Percentiles rank a stretch among this genome's conserved stretches.
These are phyloP conservation scores for Augochlora pura DNA, from an alignment of 1,140 invertebrate species.

Conservation along the genomic window DNA sequence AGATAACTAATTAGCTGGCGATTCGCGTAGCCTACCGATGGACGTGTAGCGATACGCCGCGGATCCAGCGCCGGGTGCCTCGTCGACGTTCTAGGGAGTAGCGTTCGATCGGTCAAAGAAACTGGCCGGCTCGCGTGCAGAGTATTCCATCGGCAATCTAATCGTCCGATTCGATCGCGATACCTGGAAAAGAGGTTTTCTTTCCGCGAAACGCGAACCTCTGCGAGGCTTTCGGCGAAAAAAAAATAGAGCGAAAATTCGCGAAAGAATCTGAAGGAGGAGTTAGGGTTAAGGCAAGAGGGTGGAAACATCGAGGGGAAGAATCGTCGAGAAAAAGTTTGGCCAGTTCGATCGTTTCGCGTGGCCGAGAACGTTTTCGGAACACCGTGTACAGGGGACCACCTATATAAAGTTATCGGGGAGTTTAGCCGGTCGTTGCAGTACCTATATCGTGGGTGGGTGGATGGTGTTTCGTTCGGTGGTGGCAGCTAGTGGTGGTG, in stretches of 20 bases:
- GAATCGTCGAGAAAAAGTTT: not conserved
- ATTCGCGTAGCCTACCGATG: not conserved
- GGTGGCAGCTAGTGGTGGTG: conserved; percentile 48
- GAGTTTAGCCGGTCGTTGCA: conserved; percentile 70
- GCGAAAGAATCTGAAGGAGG: too few species aligned
- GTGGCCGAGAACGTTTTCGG: not conserved
- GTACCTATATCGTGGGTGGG: conserved; percentile 73
- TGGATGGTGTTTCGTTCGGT: conserved; percentile 67
- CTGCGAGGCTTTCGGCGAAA: too few species aligned
- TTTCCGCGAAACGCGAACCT: too few species aligned
- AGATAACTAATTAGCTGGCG: too few species aligned
- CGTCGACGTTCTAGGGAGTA: too few species aligned
- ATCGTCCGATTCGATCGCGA: too few species aligned
- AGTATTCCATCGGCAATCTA: too few species aligned
- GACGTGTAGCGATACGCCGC: not conserved
- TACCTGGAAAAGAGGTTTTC: too few species aligned
- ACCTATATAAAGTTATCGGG: conserved; percentile 67
- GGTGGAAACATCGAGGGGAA: too few species aligned
- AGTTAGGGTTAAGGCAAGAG: too few species aligned
- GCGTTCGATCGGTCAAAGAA: not conserved
- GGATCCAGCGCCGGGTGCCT: not conserved
- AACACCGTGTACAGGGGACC: conserved; percentile 48
- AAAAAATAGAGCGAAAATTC: too few species aligned
- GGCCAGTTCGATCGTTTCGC: not conserved
- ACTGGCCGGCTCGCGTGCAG: not conserved